Evolutionary conservation across 1,140 invertebrate genomes (phyloP), one percentile per base, ranked within the genome.

Genomic region (Hesperophylax magnus): DNA sequence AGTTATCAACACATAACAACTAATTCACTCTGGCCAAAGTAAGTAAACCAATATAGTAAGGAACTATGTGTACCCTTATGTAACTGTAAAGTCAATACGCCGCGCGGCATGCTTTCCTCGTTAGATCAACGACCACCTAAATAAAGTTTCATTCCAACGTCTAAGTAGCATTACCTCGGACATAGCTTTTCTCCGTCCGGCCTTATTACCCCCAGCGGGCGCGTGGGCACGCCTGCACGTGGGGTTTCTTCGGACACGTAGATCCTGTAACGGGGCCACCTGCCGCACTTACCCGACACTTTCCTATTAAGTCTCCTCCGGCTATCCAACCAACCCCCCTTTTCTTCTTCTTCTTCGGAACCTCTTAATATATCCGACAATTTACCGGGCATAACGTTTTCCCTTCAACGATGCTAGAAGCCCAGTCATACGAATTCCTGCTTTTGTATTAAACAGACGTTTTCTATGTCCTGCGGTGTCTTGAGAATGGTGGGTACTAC

Each of bases 201-300:
- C 65, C 17, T 69, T 47, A 47, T 69, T 69, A 15, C 34, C 34
- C 65, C 27, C 7, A 34, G 27, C 14, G 65, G 65, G 65, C 31
- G 14, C 54, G 18, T 53, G 56, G 81, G 81, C 39, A 34, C 27
- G 47, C 39, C 27, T 27, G 39, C 81, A 82, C 81, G 81, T 82
- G 77, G 77, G 34, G 69, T 14, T 71, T 58, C 54, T 54, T 71
- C 34, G 60, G 76, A 75, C 81, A 79, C 81, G 81, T 79, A 75
- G 75, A 20, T 39, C 72, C 60, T 54, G 56, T 54, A 82, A 58
- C 61, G 76, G 80, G 53, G 77, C 81, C 81, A 82, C 74, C 81
- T 82, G 81, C 56, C 77, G 69, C 69, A 52, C 65, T 67, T 67
- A 34, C 77, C 60, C 63, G 77, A 47, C 24, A 67, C 67, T 71